A percentile compares a stretch with the other conserved stretches of the same genome.
These are phyloP conservation scores for Antechinus flavipes DNA, from an alignment of 2,113 vertebrate genomes.

Conservation along the genomic window DNA sequence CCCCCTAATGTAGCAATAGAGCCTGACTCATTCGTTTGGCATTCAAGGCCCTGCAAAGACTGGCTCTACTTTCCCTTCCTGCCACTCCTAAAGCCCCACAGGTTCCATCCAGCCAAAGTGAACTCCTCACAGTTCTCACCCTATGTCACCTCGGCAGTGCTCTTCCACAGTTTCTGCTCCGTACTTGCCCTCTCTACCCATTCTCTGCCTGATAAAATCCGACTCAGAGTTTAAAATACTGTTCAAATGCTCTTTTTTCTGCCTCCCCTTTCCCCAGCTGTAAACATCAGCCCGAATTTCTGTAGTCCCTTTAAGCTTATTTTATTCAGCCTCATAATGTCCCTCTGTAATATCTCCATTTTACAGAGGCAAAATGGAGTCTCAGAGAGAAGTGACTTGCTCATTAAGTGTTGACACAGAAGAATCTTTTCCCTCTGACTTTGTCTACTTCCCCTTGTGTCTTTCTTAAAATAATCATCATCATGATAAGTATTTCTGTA, in stretches of 20 bases:
- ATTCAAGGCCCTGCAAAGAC: not conserved
- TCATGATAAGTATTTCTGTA: not conserved
- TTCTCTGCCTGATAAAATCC: not conserved
- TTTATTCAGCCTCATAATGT: not conserved
- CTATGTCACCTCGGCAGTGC: not conserved
- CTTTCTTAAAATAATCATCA: not conserved
- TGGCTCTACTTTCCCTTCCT: not conserved
- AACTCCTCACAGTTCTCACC: not conserved
- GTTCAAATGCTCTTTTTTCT: too few species aligned
- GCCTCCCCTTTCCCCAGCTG: not conserved
- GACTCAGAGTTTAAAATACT: not conserved
- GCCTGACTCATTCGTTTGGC: not conserved
- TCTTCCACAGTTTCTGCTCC: not conserved
- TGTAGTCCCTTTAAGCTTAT: not conserved
- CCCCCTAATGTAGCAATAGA: not conserved
- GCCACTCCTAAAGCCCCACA: not conserved
- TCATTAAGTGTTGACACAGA: not conserved
- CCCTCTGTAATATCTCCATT: not conserved
- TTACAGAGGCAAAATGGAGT: not conserved
- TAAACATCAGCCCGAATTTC: not conserved
- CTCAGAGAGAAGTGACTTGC: not conserved
- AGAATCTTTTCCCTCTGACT: not conserved
- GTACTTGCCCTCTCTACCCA: not conserved
- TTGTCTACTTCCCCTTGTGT: not conserved
- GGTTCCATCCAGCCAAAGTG: not conserved